A percentile compares a stretch with the other conserved stretches of the same genome.
Conservation (phyloP, 2,888 invertebrate species). For the Brachypalpus laphriformis region DNA sequence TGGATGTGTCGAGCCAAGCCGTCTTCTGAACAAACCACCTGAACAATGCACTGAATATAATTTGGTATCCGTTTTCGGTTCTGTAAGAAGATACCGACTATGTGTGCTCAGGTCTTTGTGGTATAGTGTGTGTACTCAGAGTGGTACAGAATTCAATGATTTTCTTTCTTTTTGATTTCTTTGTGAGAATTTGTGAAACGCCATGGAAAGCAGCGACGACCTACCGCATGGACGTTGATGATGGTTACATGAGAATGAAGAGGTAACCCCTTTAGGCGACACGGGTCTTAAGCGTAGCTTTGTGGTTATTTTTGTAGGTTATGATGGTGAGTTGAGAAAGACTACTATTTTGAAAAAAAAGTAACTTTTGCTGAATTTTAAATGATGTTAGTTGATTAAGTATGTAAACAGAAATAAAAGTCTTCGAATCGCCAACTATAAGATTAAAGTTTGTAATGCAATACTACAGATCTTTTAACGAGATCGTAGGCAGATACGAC, state of each 20-base stretch:
- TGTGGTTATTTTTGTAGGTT: neutral
- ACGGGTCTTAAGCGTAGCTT: neutral
- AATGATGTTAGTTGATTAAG: too few species aligned
- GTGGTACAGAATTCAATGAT: neutral
- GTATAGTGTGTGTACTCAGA: neutral
- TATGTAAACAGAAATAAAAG: too few species aligned
- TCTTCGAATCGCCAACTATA: too few species aligned
- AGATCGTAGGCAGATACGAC: too few species aligned
- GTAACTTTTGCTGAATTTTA: too few species aligned
- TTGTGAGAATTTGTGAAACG: conserved; percentile 43
- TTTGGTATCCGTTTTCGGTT: conserved; percentile 54
- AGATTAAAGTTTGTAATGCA: too few species aligned
- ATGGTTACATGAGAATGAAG: conserved; percentile 7
- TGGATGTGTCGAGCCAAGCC: neutral
- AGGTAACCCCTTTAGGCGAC: conserved; percentile 10
- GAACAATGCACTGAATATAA: conserved; percentile 29
- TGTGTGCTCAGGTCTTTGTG: neutral
- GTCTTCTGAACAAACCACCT: conserved; percentile 30
- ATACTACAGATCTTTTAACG: too few species aligned
- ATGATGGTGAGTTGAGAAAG: neutral
- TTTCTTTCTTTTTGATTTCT: conserved; percentile 21
- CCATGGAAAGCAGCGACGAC: conserved; percentile 31
- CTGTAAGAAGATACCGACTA: conserved; percentile 29
- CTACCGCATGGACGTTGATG: conserved; percentile 52
- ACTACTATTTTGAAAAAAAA: too few species aligned